phyloP scores from a whole-genome alignment of 2,113 vertebrate genomes.

The Myrmophylax atrothorax region DNA sequence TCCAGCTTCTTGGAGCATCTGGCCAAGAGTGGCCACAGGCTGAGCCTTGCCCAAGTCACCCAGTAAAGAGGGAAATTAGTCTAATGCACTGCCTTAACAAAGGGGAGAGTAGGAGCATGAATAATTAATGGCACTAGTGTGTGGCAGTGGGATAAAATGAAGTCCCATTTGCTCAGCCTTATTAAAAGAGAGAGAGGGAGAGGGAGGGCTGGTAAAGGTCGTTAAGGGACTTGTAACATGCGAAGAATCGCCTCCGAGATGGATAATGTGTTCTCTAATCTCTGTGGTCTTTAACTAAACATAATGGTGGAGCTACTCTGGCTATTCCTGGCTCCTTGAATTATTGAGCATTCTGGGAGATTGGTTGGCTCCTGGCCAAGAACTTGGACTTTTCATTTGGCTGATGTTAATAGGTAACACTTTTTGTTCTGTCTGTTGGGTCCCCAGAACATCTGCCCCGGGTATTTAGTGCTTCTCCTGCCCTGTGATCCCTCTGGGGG shows the following conservation, averaged over 20 bases:
- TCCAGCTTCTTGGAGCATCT: background rate
- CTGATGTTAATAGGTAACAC: background rate
- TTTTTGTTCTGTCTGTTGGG: background rate
- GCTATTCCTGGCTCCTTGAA: constrained; percentile 69
- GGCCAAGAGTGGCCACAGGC: background rate
- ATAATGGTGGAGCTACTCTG: constrained; percentile 68
- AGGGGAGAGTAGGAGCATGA: constrained; percentile 74
- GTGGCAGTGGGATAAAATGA: constrained; percentile 79
- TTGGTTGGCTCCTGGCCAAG: constrained; percentile 32
- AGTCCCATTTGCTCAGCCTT: constrained; percentile 84
- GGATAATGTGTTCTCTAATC: constrained; percentile 78
- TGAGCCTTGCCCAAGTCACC: constrained; percentile 39
- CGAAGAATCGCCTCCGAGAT: constrained; percentile 67
- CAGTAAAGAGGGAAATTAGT: constrained; percentile 75
- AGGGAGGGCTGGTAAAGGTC: constrained; percentile 71
- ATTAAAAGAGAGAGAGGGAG: constrained; percentile 79
- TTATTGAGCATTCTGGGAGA: constrained; percentile 72
- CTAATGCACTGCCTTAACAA: constrained; percentile 80
- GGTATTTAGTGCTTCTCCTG: constrained; percentile 20
- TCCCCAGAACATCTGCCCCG: background rate
- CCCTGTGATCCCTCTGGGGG: background rate
- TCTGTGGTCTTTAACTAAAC: constrained; percentile 83
- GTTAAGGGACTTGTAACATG: constrained; percentile 79
- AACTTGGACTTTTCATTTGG: constrained; percentile 43
- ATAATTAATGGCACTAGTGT: constrained; percentile 79